Percentiles rank a stretch among this genome's conserved stretches.
Conservation (phyloP, 2,113 vertebrate species). For the Acrocephalus kingi region DNA sequence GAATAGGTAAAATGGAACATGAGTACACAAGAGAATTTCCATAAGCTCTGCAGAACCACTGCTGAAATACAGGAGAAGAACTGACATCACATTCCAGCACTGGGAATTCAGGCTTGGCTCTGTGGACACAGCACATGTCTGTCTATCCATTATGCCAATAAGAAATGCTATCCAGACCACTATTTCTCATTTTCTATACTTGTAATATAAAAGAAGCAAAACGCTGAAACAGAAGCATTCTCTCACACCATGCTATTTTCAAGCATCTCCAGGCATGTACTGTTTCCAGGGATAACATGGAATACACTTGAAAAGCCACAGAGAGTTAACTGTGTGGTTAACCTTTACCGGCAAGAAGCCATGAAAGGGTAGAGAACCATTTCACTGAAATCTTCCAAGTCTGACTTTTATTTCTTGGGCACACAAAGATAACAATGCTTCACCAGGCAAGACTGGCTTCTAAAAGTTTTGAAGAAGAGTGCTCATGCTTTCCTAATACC, state of each 20-base stretch:
- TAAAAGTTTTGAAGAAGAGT: not conserved
- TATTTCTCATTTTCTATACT: not conserved
- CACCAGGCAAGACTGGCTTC: not conserved
- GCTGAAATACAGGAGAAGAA: not conserved
- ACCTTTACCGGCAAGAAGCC: not conserved
- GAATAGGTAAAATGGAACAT: not conserved
- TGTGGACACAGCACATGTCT: not conserved
- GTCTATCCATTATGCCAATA: not conserved
- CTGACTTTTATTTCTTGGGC: not conserved
- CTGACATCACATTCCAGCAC: not conserved
- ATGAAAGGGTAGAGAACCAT: not conserved
- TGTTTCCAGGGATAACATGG: not conserved
- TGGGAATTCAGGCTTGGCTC: not conserved
- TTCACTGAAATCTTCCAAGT: not conserved
- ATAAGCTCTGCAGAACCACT: not conserved
- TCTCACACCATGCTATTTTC: not conserved
- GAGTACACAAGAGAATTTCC: not conserved
- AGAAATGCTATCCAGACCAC: not conserved
- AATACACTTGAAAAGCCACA: not conserved
- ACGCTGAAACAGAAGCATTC: not conserved
- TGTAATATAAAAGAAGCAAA: not conserved
- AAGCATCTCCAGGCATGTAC: not conserved
- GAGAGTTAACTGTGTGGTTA: fast-evolving
- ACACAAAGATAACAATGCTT: not conserved
- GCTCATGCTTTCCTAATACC: not conserved